Evolutionary conservation across 1,140 invertebrate genomes (phyloP).

Genomic region (Leptestheria dahalacensis): DNA sequence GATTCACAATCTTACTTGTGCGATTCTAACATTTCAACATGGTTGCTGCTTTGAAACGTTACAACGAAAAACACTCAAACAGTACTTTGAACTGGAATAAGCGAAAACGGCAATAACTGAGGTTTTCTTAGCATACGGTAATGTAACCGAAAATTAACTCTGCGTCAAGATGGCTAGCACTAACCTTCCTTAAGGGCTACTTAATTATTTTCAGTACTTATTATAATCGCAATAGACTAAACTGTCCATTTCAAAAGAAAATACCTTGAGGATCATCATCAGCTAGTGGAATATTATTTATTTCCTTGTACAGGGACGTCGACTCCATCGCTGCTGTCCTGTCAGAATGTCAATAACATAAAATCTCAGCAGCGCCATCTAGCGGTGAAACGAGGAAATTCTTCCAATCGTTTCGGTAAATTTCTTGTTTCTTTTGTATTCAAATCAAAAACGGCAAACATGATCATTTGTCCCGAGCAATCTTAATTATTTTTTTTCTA

Average conservation of each 20-base stretch:
- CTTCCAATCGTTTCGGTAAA: neutral
- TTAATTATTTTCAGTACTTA: neutral
- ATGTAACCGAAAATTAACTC: no score
- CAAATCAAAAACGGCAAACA: no score
- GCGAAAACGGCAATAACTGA: neutral
- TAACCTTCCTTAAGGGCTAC: no score
- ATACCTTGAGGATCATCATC: constrained; percentile 83
- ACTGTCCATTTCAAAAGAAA: constrained; percentile 19
- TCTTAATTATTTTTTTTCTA: no score
- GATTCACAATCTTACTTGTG: no score
- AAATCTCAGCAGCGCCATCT: neutral
- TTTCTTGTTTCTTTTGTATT: no score
- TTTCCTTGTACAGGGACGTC: constrained; percentile 47
- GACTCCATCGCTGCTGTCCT: constrained; percentile 10
- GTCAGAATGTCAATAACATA: neutral
- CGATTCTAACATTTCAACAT: no score
- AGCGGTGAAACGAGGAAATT: neutral
- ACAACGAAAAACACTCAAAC: no score
- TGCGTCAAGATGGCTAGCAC: no score
- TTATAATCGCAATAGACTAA: neutral
- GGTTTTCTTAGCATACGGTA: no score
- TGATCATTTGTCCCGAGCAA: no score
- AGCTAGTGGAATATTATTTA: constrained; percentile 65
- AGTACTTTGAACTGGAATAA: neutral
- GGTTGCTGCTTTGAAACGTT: no score